Evolutionary conservation across 2,113 vertebrate genomes (phyloP).

Genomic region (Thamnophis sirtalis): DNA sequence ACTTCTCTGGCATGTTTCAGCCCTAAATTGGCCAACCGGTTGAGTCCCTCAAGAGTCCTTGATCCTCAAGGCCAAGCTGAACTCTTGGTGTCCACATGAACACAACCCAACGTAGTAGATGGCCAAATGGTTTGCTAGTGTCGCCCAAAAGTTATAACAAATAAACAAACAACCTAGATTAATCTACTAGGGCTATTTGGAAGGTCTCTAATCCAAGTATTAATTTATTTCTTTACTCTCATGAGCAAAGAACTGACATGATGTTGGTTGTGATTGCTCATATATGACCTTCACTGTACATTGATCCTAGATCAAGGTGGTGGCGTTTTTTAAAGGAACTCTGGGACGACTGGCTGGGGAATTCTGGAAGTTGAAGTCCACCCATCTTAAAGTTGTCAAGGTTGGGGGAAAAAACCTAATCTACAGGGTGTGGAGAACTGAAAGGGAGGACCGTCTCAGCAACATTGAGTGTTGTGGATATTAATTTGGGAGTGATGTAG

Average conservation of each 20-base stretch:
- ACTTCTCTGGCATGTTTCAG: background rate
- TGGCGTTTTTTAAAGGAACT: background rate
- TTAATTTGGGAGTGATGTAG: background rate
- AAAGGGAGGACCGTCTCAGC: background rate
- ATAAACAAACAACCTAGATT: background rate
- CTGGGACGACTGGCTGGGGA: background rate
- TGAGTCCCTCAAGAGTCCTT: background rate
- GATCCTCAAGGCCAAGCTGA: background rate
- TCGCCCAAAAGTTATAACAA: background rate
- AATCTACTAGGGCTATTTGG: background rate
- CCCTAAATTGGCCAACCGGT: background rate
- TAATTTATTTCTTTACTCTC: background rate
- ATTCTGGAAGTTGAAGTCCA: background rate
- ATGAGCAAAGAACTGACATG: background rate
- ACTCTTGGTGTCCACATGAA: background rate
- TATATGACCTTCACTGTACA: background rate
- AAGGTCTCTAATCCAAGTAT: background rate
- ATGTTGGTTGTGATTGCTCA: background rate
- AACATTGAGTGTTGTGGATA: background rate
- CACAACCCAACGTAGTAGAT: background rate
- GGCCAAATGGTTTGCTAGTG: background rate
- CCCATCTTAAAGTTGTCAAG: background rate
- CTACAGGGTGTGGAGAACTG: background rate
- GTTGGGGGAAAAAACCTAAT: background rate
- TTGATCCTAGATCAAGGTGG: background rate